These are phyloP conservation scores for Acestrorhynchus altus DNA, from an alignment of 2,797 vertebrate species.

Conservation along the genomic window DNA sequence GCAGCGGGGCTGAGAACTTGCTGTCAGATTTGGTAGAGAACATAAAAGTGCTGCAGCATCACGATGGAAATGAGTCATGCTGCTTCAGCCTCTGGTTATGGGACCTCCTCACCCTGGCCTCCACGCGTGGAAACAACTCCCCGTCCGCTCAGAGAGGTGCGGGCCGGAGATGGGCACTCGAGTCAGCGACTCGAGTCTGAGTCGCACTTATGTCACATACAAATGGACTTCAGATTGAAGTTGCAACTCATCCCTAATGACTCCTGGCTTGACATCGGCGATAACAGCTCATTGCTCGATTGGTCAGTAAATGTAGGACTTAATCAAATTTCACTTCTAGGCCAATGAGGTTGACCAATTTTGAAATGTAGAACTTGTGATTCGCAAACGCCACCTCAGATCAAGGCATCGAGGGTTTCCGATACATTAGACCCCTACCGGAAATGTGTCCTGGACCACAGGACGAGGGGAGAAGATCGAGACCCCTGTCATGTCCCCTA, in stretches of 20 bases:
- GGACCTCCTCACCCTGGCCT: background rate
- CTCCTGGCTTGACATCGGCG: too few species aligned
- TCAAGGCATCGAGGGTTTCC: too few species aligned
- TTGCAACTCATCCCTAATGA: too few species aligned
- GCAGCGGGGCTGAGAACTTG: conserved; percentile 5
- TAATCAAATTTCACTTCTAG: too few species aligned
- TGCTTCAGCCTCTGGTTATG: background rate
- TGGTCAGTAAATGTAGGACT: too few species aligned
- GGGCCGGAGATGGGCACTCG: background rate
- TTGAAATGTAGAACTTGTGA: too few species aligned
- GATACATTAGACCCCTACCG: background rate
- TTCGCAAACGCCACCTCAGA: too few species aligned
- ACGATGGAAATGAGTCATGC: conserved; percentile 18
- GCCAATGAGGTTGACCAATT: too few species aligned
- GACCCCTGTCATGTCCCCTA: background rate
- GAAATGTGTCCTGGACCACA: background rate
- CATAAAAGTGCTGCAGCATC: conserved; percentile 5
- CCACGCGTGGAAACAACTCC: background rate
- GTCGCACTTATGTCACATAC: too few species aligned
- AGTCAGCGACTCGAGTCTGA: too few species aligned
- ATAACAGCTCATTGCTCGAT: too few species aligned
- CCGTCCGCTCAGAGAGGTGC: background rate
- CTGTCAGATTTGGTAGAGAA: conserved; percentile 38
- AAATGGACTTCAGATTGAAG: background rate
- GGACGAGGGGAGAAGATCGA: conserved; percentile 2